Percentiles rank a stretch among this genome's conserved stretches.
Conservation (phyloP, 2,113 vertebrate species). For the Paralichthys olivaceus region DNA sequence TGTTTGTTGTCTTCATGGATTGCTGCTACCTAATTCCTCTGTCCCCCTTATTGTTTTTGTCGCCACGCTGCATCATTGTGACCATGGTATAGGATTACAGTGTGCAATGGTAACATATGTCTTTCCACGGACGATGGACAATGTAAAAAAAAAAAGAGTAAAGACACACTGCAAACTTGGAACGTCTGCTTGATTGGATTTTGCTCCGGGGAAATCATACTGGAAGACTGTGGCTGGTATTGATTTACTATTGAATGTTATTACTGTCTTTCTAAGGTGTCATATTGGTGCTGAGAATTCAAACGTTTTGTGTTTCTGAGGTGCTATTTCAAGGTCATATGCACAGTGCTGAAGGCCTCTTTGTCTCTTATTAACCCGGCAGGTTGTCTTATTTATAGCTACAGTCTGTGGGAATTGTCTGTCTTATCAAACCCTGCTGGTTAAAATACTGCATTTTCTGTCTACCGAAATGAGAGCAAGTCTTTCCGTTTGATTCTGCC, state of each 20-base stretch:
- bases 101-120: background rate
- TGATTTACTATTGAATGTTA: conserved; percentile 43
- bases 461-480: conserved; percentile 36
- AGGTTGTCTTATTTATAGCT: conserved; percentile 36
- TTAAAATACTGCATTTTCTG: conserved; percentile 10
- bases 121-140: conserved; percentile 2
- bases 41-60: conserved; percentile 25
- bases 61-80: conserved; percentile 13
- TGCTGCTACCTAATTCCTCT: conserved; percentile 24
- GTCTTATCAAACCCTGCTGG: conserved; percentile 24
- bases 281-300: conserved; percentile 16
- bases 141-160: conserved; percentile 10
- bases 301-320: conserved; percentile 27
- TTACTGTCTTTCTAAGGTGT: conserved; percentile 3
- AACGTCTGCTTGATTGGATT: conserved; percentile 26
- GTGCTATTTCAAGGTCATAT: conserved; percentile 31
- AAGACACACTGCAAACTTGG: background rate
- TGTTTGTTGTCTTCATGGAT: conserved; percentile 35
- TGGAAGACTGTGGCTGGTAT: conserved; percentile 32
- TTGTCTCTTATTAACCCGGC: conserved; percentile 25
- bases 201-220: conserved; percentile 26
- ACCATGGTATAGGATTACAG: background rate
- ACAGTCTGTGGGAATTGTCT: conserved; percentile 20
- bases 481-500: conserved; percentile 19
- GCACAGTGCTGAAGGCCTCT: conserved; percentile 6